These are phyloP conservation scores for Oryzias celebensis DNA, from an alignment of 2,113 vertebrate genomes.

Conservation along the genomic window DNA sequence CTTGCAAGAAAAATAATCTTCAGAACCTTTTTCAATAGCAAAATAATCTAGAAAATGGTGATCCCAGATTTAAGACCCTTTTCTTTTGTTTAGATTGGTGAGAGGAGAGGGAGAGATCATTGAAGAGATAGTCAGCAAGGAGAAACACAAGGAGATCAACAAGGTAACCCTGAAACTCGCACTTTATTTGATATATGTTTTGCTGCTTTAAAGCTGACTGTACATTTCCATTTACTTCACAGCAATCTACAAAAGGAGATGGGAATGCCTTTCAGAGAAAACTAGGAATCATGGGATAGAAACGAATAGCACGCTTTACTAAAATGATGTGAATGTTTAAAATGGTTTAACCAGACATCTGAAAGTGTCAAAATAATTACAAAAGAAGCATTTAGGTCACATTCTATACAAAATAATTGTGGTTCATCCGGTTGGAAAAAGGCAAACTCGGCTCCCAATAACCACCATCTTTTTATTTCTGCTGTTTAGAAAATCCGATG, in stretches of 20 bases:
- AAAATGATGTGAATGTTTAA: neutral
- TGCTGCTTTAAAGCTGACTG: neutral
- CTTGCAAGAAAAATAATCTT: too few relatives aligned
- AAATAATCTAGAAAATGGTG: neutral
- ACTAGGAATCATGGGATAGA: slow-evolving; percentile 75
- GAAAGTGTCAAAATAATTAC: neutral
- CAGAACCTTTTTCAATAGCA: too few relatives aligned
- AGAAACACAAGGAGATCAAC: slow-evolving; percentile 92
- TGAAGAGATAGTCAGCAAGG: slow-evolving; percentile 93
- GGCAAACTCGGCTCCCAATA: too few relatives aligned
- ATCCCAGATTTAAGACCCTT: neutral
- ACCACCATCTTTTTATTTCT: too few relatives aligned
- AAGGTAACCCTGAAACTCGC: slow-evolving; percentile 78
- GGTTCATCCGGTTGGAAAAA: neutral
- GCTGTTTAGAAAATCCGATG: too few relatives aligned
- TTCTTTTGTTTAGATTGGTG: slow-evolving; percentile 81
- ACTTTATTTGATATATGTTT: neutral
- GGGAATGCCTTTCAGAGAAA: slow-evolving; percentile 88
- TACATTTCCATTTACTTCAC: slow-evolving; percentile 21
- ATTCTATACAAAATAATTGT: neutral
- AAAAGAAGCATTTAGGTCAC: neutral
- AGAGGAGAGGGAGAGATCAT: slow-evolving; percentile 95
- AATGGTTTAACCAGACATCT: neutral
- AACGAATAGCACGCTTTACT: neutral
- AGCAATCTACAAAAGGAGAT: slow-evolving; percentile 90